Conservation (phyloP, 2,888 invertebrate genomes). For the Cosmia trapezina region DNA sequence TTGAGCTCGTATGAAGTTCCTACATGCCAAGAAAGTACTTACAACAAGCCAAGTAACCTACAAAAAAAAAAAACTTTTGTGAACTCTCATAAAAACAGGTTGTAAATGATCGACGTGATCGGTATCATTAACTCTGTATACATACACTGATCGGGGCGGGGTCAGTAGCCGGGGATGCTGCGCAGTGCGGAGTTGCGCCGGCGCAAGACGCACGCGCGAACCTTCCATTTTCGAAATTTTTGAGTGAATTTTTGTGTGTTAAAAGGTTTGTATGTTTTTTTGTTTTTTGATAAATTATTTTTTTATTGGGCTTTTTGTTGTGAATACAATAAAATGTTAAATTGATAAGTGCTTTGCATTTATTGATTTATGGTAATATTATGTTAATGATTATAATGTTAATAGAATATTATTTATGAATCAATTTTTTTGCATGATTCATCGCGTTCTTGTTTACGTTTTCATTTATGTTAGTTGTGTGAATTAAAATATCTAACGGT, state of each 20-base stretch:
- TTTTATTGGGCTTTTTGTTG: neutral
- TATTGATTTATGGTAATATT: slow-evolving; percentile 10
- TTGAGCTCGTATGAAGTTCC: no score
- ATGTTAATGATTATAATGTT: slow-evolving; percentile 19
- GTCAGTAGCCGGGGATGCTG: slow-evolving; percentile 68
- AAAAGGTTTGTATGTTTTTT: slow-evolving; percentile 55
- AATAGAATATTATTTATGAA: slow-evolving; percentile 29
- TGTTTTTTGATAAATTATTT: slow-evolving; percentile 2
- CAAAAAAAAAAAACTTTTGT: neutral
- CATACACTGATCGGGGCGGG: slow-evolving; percentile 42
- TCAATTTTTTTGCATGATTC: slow-evolving; percentile 35
- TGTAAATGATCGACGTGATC: neutral
- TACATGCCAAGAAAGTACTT: neutral
- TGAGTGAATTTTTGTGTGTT: slow-evolving; percentile 43
- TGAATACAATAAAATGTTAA: neutral
- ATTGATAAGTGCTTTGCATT: slow-evolving; percentile 1
- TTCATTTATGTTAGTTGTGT: slow-evolving; percentile 28
- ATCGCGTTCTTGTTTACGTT: slow-evolving; percentile 49
- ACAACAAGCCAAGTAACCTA: neutral
- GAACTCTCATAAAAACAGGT: slow-evolving; percentile 22
- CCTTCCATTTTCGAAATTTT: slow-evolving; percentile 15
- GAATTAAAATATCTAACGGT: slow-evolving; percentile 45
- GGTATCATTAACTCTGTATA: slow-evolving; percentile 53
- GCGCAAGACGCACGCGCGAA: slow-evolving; percentile 64
- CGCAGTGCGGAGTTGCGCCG: slow-evolving; percentile 64